Evolutionary conservation across 53 echinoderm and acorn worm species (phyloP).

Genomic region (Temnopleurus reevesii): DNA sequence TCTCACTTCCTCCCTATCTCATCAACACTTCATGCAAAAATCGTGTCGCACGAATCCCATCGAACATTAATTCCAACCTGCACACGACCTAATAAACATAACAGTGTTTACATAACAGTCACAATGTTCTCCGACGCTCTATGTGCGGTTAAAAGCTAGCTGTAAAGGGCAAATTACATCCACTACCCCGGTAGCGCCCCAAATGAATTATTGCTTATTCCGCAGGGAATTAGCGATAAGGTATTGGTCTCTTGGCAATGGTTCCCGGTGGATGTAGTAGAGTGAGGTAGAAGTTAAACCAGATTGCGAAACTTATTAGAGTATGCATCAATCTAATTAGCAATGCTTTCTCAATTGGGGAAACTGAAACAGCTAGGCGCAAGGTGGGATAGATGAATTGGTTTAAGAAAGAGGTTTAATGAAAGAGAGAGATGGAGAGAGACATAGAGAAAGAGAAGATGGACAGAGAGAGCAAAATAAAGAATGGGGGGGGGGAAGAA

Average conservation of each 20-base stretch:
- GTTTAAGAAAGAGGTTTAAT: not conserved
- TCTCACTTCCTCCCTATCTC: no score
- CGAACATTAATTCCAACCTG: no score
- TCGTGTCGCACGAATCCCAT: no score
- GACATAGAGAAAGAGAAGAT: not conserved
- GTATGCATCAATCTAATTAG: slow-evolving; percentile 39
- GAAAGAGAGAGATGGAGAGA: not conserved
- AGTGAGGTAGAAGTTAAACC: not conserved
- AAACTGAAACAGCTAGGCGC: not conserved
- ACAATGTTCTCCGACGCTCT: not conserved
- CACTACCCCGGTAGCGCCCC: not conserved
- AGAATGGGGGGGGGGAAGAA: not conserved
- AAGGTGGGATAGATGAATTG: not conserved
- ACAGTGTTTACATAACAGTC: not conserved
- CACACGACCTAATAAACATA: not conserved
- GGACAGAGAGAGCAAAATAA: not conserved
- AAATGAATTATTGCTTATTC: slow-evolving; percentile 17
- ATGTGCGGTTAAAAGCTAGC: not conserved
- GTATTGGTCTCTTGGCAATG: not conserved
- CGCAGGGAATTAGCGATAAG: not conserved
- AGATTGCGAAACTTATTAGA: not conserved
- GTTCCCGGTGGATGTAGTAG: not conserved
- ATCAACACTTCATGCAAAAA: no score
- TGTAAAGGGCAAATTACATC: not conserved
- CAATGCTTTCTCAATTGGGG: not conserved